These are phyloP conservation scores for Zhengitettix transpicula DNA, from an alignment of 2,888 invertebrate genomes.

Conservation along the genomic window DNA sequence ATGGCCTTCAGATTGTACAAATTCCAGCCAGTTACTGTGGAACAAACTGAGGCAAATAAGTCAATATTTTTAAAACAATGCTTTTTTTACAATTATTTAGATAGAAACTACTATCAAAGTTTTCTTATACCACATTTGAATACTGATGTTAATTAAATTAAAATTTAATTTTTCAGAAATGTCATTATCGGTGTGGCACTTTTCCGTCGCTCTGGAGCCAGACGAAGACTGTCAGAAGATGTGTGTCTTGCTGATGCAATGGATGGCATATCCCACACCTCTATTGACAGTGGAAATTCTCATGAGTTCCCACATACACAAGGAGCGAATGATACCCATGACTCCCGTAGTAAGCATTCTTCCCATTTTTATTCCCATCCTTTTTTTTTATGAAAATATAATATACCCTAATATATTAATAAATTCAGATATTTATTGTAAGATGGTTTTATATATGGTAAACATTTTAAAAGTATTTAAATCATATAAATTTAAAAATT, in stretches of 20 bases:
- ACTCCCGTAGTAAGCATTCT: too few species aligned
- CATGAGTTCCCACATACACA: slow-evolving; percentile 7
- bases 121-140: too few species aligned
- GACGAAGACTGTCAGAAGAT: slow-evolving; percentile 19
- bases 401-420: too few species aligned
- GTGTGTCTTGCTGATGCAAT: slow-evolving; percentile 17
- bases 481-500: too few species aligned
- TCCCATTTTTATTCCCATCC: too few species aligned
- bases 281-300: slow-evolving; percentile 18
- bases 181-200: slow-evolving; percentile 81
- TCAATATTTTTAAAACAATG: too few species aligned
- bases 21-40: slow-evolving; percentile 78
- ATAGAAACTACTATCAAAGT: too few species aligned
- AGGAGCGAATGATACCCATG: not conserved
- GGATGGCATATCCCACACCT: slow-evolving; percentile 18
- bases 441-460: too few species aligned
- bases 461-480: too few species aligned
- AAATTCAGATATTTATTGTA: too few species aligned
- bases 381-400: too few species aligned
- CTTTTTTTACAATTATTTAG: too few species aligned
- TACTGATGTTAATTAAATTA: not conserved
- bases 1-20: slow-evolving; percentile 69
- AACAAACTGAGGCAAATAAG: slow-evolving; percentile 59
- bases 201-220: slow-evolving; percentile 63
- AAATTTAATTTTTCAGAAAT: slow-evolving; percentile 29